Conservation (phyloP, 2,888 invertebrate species). For the Trichogramma dendrolimi region DNA sequence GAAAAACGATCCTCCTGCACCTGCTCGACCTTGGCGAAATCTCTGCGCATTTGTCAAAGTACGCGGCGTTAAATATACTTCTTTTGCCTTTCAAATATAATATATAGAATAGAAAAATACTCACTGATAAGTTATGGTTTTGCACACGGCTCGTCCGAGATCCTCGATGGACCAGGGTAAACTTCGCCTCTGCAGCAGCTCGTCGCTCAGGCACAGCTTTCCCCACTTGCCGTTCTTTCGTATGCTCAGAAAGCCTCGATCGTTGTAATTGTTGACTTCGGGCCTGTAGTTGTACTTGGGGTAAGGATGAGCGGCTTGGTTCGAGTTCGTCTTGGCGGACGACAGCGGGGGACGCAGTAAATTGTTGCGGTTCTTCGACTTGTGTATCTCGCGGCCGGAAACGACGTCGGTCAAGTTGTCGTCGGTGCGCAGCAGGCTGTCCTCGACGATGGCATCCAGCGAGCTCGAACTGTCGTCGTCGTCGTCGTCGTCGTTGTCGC, state of each 20-base stretch:
- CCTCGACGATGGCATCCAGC: too few species aligned
- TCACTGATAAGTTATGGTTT: conserved; percentile 73
- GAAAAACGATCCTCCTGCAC: conserved; percentile 39
- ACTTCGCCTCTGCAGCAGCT: conserved; percentile 58
- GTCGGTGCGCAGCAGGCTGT: not conserved
- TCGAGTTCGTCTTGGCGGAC: conserved; percentile 30
- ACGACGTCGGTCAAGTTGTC: conserved; percentile 28
- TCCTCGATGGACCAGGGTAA: conserved; percentile 65
- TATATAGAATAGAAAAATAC: conserved; percentile 34
- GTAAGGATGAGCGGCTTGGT: conserved; percentile 27
- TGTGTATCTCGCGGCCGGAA: conserved; percentile 39
- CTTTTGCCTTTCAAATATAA: not conserved
- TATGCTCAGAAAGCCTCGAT: conserved; percentile 67
- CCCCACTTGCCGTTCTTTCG: conserved; percentile 74
- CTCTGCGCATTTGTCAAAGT: conserved; percentile 38
- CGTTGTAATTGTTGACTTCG: conserved; percentile 45
- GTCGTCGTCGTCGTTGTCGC: too few species aligned
- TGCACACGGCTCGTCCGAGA: conserved; percentile 71
- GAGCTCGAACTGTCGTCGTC: too few species aligned
- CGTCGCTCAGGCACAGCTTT: conserved; percentile 67
- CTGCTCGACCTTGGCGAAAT: conserved; percentile 50
- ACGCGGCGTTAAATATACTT: not conserved
- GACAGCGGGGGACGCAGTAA: conserved; percentile 1
- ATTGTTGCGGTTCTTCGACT: conserved; percentile 27
- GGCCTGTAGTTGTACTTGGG: conserved; percentile 29